Evolutionary conservation across 2,113 vertebrate species (phyloP), one percentile per base, ranked within the genome.

Genomic region (Pyxicephalus adspersus): DNA sequence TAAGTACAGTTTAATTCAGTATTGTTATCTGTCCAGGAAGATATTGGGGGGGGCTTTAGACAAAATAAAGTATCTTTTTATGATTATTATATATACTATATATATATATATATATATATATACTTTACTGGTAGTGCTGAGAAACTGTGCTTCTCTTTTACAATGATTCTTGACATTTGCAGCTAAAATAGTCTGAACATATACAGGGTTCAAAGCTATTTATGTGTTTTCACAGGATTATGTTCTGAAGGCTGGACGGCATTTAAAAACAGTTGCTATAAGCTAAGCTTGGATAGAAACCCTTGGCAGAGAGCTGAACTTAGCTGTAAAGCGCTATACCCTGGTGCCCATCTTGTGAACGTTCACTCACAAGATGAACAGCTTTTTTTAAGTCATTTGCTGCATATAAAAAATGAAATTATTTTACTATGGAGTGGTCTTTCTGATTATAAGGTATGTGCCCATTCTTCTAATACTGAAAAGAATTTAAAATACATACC

Each of bases 361-460:
- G 57, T 96, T 81, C 91, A 91, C 79, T 94, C 70, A 61, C 82
- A 86, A 66, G 91, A 91, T 84, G 94, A 96, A 85, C 85, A 84
- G 60, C 3, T 51, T 13, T 95, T 95, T 75, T 7, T 95, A 80
- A 89, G 90, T 72, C 91, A 89, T 17, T 84, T 92, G 85, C 89
- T 96, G 20, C 88, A 86, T 60, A 89, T 79, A 72, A 55, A 91
- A 29, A 90, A 85, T 85, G 87, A 87, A 81, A 77, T 95, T 80
- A 86, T 93, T 86, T 91, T 96, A 87, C 77, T 94, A 18, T 97
- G 95, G 95, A 95, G 91, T 0, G 93, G 93, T 66, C 92, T 97
- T 77, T 96, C 90, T 81, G 92, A 96, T 83, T 77, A 86, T 38
- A 87, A 93, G 94, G 95, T 96, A 76, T 86, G 86, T 86, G 3